Evolutionary conservation across 2,797 vertebrate species (phyloP).

Genomic region (Molossus alvarezi): DNA sequence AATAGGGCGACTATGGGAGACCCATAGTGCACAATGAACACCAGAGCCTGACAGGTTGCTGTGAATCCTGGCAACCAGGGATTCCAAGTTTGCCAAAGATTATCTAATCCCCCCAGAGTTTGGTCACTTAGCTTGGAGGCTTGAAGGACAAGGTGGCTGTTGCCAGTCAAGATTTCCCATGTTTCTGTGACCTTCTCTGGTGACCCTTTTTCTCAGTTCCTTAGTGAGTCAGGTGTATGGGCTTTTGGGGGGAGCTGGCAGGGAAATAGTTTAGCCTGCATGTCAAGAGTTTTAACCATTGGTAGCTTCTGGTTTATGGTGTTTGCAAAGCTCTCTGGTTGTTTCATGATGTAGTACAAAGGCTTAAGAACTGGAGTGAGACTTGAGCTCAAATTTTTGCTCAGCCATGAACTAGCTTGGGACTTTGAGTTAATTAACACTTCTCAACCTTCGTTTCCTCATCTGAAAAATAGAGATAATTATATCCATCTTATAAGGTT

Average conservation of each 20-base stretch:
- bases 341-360: neutral
- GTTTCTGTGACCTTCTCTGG: neutral
- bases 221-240: neutral
- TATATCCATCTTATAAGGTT: neutral
- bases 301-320: neutral
- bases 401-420: neutral
- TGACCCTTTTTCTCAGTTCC: neutral
- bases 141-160: neutral
- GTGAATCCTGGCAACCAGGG: neutral
- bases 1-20: neutral
- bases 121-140: neutral
- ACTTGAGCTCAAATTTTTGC: neutral
- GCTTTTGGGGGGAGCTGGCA: neutral
- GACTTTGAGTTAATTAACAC: neutral
- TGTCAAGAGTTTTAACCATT: neutral
- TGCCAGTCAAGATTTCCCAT: neutral
- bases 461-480: neutral
- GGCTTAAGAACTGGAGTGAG: neutral
- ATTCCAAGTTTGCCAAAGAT: neutral
- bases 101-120: neutral
- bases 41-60: neutral
- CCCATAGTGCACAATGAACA: neutral
- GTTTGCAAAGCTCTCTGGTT: neutral
- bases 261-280: neutral
- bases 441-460: neutral